A percentile compares a stretch with the other conserved stretches of the same genome.
These are phyloP conservation scores for Amphipoea oculea DNA, from an alignment of 2,888 invertebrate species.

Conservation along the genomic window DNA sequence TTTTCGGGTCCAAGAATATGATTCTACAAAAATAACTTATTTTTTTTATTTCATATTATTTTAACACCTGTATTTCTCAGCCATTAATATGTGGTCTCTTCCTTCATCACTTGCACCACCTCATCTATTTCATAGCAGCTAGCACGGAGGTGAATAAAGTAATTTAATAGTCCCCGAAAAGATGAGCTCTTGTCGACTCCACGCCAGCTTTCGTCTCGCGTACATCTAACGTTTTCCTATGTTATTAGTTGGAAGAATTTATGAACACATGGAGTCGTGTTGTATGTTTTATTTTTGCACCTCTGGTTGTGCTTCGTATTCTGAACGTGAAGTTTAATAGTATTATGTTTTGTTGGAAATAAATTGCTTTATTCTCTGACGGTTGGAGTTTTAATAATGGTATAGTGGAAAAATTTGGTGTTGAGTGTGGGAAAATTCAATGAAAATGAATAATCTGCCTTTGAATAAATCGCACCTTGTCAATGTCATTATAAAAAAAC, in stretches of 20 bases:
- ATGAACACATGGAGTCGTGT: slow-evolving; percentile 37
- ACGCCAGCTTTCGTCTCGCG: slow-evolving; percentile 62
- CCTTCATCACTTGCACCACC: slow-evolving; percentile 52
- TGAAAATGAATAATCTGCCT: too few relatives aligned
- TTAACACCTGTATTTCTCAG: too few relatives aligned
- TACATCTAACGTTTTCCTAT: slow-evolving; percentile 53
- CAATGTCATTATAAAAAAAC: too few relatives aligned
- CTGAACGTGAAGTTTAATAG: neutral
- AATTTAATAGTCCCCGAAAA: slow-evolving; percentile 81
- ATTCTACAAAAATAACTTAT: neutral
- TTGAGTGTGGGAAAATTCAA: neutral
- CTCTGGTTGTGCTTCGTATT: neutral
- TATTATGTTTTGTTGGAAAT: neutral
- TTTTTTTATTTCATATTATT: neutral
- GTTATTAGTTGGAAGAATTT: slow-evolving; percentile 49
- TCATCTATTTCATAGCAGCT: slow-evolving; percentile 66
- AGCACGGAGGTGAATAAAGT: slow-evolving; percentile 76
- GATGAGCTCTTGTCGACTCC: slow-evolving; percentile 75
- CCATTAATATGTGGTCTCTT: neutral
- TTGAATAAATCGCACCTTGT: too few relatives aligned
- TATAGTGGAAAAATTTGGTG: too few relatives aligned
- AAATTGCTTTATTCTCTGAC: neutral
- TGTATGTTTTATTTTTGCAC: slow-evolving; percentile 32
- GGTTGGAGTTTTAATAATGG: neutral
- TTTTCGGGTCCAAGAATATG: neutral